These are phyloP conservation scores for Lucilia cuprina DNA, from an alignment of 1,140 invertebrate genomes.

Conservation along the genomic window DNA sequence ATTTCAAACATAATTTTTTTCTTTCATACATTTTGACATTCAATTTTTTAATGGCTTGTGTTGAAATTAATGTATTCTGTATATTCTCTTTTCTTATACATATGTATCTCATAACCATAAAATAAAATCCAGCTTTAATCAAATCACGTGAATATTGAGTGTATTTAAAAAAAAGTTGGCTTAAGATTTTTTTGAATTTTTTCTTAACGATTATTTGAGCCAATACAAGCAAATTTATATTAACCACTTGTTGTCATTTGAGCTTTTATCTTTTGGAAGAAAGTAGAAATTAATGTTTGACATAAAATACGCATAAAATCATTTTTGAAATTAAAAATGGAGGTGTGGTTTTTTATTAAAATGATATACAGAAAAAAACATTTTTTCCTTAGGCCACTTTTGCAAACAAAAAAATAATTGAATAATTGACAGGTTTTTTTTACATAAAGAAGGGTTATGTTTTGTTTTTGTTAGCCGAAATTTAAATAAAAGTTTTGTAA, in stretches of 20 bases:
- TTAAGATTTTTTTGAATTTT: not conserved
- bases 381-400: not conserved
- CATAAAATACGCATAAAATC: not conserved
- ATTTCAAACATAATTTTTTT: not conserved
- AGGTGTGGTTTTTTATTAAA: slow-evolving; percentile 7
- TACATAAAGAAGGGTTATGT: no score
- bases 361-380: not conserved
- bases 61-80: slow-evolving; percentile 12
- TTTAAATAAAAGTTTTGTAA: not conserved
- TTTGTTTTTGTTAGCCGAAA: no score
- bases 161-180: not conserved
- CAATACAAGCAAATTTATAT: not conserved
- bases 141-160: slow-evolving; percentile 11
- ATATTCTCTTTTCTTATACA: not conserved
- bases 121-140: not conserved
- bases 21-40: not conserved
- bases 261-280: not conserved
- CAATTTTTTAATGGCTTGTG: not conserved
- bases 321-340: not conserved
- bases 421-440: not conserved
- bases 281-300: slow-evolving; percentile 15
- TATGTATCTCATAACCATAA: not conserved
- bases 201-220: not conserved
- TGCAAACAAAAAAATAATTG: no score
- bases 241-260: slow-evolving; percentile 2